Evolutionary conservation across 1,140 invertebrate genomes (phyloP).

Genomic region (Tetramorium alpestre): DNA sequence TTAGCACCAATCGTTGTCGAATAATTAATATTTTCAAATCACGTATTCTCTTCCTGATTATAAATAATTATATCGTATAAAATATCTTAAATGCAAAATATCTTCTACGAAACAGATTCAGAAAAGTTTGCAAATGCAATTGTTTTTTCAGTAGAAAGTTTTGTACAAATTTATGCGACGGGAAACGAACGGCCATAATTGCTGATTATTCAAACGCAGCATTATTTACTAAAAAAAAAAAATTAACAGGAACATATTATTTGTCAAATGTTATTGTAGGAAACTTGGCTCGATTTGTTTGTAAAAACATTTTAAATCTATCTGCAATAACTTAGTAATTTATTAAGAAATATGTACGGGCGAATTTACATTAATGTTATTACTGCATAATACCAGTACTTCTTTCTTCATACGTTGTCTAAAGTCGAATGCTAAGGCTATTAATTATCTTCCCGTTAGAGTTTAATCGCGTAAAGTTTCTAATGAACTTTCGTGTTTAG

Average conservation of each 20-base stretch:
- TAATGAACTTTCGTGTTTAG: conserved; percentile 12
- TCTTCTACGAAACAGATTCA: neutral
- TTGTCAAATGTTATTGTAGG: neutral
- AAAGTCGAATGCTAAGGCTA: neutral
- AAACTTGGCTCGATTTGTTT: neutral
- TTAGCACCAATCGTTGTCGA: neutral
- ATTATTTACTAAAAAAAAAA: neutral
- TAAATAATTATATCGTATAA: neutral
- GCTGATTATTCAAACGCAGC: neutral
- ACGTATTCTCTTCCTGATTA: neutral
- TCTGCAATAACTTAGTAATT: neutral
- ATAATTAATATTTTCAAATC: conserved; percentile 6
- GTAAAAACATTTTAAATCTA: neutral
- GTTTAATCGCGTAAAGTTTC: conserved; percentile 29
- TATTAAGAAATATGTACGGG: neutral
- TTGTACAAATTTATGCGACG: neutral
- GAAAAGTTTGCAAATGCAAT: neutral
- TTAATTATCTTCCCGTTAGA: conserved; percentile 23
- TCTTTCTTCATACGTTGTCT: neutral
- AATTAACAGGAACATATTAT: neutral
- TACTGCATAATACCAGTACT: neutral
- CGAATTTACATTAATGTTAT: neutral
- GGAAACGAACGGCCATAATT: neutral
- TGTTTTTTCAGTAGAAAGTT: neutral
- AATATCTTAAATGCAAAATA: neutral